A percentile compares a stretch with the other conserved stretches of the same genome.
Conservation (phyloP, 2,113 vertebrate species). For the Poeciliopsis prolifica region DNA sequence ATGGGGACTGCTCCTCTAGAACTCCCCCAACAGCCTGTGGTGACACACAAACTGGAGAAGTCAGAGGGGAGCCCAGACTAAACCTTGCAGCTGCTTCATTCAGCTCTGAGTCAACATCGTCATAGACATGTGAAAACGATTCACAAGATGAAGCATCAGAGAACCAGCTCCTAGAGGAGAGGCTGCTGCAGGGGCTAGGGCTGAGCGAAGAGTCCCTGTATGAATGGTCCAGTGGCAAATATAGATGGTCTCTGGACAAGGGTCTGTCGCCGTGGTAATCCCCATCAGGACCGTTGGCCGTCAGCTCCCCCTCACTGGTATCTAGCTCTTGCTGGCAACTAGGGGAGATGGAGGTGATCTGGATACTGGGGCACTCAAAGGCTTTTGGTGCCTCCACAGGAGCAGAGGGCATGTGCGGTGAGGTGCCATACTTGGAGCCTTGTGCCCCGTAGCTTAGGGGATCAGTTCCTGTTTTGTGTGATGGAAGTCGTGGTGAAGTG, state of each 20-base stretch:
- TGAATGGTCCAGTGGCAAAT: constrained; percentile 94
- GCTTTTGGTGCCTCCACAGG: constrained; percentile 87
- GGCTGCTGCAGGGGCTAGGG: constrained; percentile 96
- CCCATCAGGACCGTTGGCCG: constrained; percentile 87
- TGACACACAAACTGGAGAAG: constrained; percentile 90
- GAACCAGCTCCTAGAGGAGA: constrained; percentile 97
- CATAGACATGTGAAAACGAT: constrained; percentile 96
- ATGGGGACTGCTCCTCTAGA: constrained; percentile 80
- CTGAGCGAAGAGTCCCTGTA: constrained; percentile 95
- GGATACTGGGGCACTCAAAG: constrained; percentile 98
- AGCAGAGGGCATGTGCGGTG: constrained; percentile 67
- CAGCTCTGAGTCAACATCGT: constrained; percentile 96
- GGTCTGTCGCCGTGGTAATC: constrained; percentile 89
- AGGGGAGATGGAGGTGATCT: constrained; percentile 98
- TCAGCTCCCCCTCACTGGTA: constrained; percentile 84
- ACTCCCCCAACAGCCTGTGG: constrained; percentile 85
- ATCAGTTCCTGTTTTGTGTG: constrained; percentile 86
- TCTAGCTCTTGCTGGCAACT: constrained; percentile 97
- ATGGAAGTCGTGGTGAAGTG: constrained; percentile 84
- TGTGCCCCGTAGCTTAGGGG: constrained; percentile 81
- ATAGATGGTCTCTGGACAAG: constrained; percentile 93
- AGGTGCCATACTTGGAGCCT: constrained; percentile 86
- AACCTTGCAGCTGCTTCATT: constrained; percentile 96
- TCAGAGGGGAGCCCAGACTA: constrained; percentile 91
- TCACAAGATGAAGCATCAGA: constrained; percentile 98